Evolutionary conservation across 2,888 invertebrate species (phyloP).

Genomic region (Oscheius sp.): DNA sequence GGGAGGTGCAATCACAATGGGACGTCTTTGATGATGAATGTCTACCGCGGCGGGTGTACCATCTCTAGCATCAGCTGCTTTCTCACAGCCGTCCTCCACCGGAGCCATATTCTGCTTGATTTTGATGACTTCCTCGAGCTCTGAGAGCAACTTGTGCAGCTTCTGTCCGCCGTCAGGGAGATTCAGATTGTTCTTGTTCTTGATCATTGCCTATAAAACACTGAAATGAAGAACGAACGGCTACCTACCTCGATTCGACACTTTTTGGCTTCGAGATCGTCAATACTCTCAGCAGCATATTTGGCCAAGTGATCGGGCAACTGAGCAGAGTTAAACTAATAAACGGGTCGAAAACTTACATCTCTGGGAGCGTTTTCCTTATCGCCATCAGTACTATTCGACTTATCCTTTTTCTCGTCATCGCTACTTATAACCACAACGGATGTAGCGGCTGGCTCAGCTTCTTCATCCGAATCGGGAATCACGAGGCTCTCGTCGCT

Average conservation of each 20-base stretch:
- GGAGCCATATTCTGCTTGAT: neutral
- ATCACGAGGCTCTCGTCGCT: neutral
- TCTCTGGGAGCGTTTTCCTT: no score
- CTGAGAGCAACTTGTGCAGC: neutral
- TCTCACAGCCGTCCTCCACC: neutral
- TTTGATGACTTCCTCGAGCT: conserved; percentile 8
- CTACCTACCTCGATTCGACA: neutral
- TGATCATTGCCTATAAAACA: conserved; percentile 12
- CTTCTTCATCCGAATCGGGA: conserved; percentile 8
- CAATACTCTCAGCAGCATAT: neutral
- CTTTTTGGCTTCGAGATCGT: neutral
- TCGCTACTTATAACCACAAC: neutral
- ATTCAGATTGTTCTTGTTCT: neutral
- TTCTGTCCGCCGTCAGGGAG: conserved; percentile 22
- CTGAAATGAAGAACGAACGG: neutral
- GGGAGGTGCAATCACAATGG: conserved; percentile 32
- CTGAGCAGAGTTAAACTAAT: neutral
- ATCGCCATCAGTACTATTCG: neutral
- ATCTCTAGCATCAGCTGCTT: neutral
- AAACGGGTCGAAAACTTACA: neutral
- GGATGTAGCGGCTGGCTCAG: neutral
- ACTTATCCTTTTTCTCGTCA: neutral
- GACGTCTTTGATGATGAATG: conserved; percentile 33
- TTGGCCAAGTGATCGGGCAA: neutral
- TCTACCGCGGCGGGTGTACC: neutral